Percentiles rank a stretch among this genome's conserved stretches.
Evolutionary conservation across 2,797 vertebrate species (phyloP).

Genomic region (Mormyrops boulengeri): DNA sequence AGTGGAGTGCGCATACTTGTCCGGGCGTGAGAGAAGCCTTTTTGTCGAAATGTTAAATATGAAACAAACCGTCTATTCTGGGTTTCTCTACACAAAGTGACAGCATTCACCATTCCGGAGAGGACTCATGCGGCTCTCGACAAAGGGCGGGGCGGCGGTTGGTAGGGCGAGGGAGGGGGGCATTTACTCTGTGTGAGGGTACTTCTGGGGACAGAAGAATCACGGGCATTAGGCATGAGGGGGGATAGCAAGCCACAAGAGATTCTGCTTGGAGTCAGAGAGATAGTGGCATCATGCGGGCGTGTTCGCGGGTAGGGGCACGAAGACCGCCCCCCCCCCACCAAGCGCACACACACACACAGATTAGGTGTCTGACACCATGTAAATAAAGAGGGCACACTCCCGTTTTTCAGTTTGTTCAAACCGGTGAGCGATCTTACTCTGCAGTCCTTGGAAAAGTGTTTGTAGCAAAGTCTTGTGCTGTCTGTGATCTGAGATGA

Average conservation of each 20-base stretch:
- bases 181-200: not conserved
- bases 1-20: not conserved
- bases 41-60: not conserved
- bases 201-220: not conserved
- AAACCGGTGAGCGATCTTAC: too few relatives aligned
- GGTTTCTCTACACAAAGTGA: not conserved
- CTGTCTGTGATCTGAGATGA: too few relatives aligned
- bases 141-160: not conserved
- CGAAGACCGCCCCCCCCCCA: not conserved
- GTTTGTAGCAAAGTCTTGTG: too few relatives aligned
- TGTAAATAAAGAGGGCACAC: too few relatives aligned
- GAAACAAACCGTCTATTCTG: not conserved
- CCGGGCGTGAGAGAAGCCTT: not conserved
- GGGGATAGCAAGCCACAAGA: not conserved
- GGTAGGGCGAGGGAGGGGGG: not conserved
- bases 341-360: conserved; percentile 35
- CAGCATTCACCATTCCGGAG: not conserved
- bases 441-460: too few relatives aligned
- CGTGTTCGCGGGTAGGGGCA: not conserved
- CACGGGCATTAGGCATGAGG: not conserved
- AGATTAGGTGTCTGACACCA: not conserved
- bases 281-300: not conserved
- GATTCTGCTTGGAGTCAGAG: not conserved
- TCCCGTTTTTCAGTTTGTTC: too few relatives aligned
- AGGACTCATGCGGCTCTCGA: not conserved